These are phyloP conservation scores for Menura novaehollandiae DNA, from an alignment of 2,113 vertebrate genomes.

Conservation along the genomic window DNA sequence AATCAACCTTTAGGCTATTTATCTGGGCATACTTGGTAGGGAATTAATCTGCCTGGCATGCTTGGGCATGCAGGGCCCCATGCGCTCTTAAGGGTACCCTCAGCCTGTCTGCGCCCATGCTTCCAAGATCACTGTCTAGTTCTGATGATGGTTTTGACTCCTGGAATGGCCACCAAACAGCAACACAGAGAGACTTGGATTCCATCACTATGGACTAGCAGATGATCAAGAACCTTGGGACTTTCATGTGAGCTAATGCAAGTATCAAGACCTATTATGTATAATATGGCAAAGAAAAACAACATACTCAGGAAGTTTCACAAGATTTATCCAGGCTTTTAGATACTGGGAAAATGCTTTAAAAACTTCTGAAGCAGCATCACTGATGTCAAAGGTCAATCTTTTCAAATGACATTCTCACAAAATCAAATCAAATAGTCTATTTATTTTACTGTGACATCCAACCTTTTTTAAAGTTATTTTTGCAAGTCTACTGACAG, in stretches of 20 bases:
- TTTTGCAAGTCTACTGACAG: not conserved
- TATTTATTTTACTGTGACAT: not conserved
- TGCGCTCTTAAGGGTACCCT: not conserved
- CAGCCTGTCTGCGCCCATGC: constrained; percentile 10
- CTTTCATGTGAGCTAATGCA: not conserved
- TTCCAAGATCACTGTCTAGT: not conserved
- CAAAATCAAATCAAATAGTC: not conserved
- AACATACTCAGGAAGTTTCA: not conserved
- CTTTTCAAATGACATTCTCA: not conserved
- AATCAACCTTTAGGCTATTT: constrained; percentile 40
- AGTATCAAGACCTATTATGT: not conserved
- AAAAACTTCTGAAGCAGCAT: not conserved
- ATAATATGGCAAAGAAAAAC: not conserved
- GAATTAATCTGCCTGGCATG: not conserved
- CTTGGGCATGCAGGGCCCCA: not conserved
- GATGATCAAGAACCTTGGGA: not conserved
- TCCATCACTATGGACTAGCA: not conserved
- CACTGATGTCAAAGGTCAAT: not conserved
- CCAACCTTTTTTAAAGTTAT: not conserved
- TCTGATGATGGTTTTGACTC: not conserved
- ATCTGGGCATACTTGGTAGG: not conserved
- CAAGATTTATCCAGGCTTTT: not conserved
- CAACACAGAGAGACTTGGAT: not conserved
- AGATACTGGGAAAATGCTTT: not conserved
- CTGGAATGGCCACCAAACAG: constrained; percentile 8